phyloP scores from a whole-genome alignment of 2,113 vertebrate genomes.

The Coryphaenoides rupestris region DNA sequence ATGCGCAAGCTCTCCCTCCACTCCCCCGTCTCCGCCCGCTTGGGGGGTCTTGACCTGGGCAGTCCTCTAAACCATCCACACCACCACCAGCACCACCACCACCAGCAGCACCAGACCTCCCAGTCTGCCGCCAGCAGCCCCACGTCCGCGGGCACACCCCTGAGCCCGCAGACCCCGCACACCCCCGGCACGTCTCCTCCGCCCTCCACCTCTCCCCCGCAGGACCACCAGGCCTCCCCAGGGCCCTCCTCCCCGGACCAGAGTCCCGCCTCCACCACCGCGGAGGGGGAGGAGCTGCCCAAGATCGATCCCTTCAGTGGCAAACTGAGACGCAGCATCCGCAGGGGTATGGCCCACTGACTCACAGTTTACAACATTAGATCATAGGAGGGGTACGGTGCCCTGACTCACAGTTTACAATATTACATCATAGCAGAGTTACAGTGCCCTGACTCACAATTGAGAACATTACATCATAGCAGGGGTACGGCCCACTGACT shows the following conservation, averaged over 20 bases:
- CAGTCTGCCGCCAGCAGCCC: slow-evolving; percentile 79
- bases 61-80: slow-evolving; percentile 71
- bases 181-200: slow-evolving; percentile 69
- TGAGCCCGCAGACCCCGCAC: slow-evolving; percentile 67
- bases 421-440: too few species aligned
- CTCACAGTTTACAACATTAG: too few species aligned
- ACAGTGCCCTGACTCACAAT: too few species aligned
- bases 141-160: slow-evolving; percentile 77
- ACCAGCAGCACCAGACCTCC: slow-evolving; percentile 74
- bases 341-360: slow-evolving; percentile 74
- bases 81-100: too few species aligned
- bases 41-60: slow-evolving; percentile 82
- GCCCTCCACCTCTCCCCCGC: slow-evolving; percentile 66
- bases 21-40: slow-evolving; percentile 83
- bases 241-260: slow-evolving; percentile 81
- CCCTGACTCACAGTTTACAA: too few species aligned
- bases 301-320: slow-evolving; percentile 84
- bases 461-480: too few species aligned
- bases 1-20: slow-evolving; percentile 90
- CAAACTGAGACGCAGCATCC: slow-evolving; percentile 86
- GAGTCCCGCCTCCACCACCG: slow-evolving; percentile 68
- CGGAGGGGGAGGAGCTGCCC: slow-evolving; percentile 80
- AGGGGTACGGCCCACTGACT: too few species aligned
- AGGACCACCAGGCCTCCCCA: slow-evolving; percentile 77
- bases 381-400: too few species aligned